Evolutionary conservation across 2,797 vertebrate genomes (phyloP).

Genomic region (Chaetodon trifasciatus): DNA sequence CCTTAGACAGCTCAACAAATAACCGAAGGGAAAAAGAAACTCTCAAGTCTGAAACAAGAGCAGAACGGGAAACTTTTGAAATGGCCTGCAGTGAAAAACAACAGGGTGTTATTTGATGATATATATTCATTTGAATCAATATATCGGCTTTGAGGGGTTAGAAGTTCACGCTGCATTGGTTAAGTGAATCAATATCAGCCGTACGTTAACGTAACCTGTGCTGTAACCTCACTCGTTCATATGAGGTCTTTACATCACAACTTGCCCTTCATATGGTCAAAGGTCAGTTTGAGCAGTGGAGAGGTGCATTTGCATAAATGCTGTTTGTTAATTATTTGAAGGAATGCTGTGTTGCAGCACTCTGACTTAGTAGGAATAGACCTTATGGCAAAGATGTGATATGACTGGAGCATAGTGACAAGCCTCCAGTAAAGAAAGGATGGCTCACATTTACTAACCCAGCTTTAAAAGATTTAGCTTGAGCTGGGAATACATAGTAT

Average conservation of each 20-base stretch:
- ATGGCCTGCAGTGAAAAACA: background rate
- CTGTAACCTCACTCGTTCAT: background rate
- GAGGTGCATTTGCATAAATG: background rate
- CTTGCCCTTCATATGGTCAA: background rate
- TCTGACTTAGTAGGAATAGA: too few species aligned
- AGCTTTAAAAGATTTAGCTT: background rate
- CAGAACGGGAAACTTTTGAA: background rate
- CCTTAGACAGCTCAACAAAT: background rate
- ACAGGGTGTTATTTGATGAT: background rate
- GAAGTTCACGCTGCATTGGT: constrained; percentile 10
- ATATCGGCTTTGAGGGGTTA: constrained; percentile 7
- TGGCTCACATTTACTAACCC: background rate
- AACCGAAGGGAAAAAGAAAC: background rate
- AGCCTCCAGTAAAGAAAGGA: background rate
- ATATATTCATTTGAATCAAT: constrained; percentile 17
- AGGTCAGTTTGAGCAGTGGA: constrained; percentile 4
- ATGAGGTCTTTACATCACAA: background rate
- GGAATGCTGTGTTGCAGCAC: too few species aligned
- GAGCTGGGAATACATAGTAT: background rate
- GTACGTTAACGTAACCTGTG: background rate
- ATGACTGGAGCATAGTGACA: background rate
- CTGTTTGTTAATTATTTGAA: background rate
- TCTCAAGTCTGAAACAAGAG: background rate
- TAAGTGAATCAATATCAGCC: background rate
- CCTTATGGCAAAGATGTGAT: background rate